Conservation (phyloP, 2,888 invertebrate genomes). For the Ophion ventricosus region DNA sequence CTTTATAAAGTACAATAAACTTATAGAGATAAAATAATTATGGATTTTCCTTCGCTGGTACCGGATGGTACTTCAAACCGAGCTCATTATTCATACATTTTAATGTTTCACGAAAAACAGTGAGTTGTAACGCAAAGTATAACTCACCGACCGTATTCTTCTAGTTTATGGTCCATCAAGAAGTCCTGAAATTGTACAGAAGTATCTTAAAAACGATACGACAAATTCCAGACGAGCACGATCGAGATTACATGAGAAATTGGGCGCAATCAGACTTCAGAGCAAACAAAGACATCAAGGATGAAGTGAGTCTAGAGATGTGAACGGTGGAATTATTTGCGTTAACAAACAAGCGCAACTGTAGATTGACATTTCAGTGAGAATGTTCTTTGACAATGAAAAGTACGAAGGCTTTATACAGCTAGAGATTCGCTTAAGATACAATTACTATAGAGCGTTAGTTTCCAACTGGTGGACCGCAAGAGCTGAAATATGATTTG, state of each 20-base stretch:
- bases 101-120: too few relatives aligned
- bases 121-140: not conserved
- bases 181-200: conserved; percentile 91
- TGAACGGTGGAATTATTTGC: not conserved
- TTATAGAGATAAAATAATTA: too few relatives aligned
- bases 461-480: too few relatives aligned
- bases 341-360: not conserved
- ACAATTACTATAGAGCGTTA: too few relatives aligned
- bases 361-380: not conserved
- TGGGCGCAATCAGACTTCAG: conserved; percentile 92
- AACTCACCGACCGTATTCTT: conserved; percentile 75
- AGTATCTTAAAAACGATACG: conserved; percentile 89
- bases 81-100: too few relatives aligned
- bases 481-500: too few relatives aligned
- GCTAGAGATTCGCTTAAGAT: too few relatives aligned
- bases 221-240: conserved; percentile 87
- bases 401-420: not conserved
- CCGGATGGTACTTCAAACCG: too few relatives aligned
- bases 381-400: not conserved
- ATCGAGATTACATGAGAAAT: conserved; percentile 87
- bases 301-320: conserved; percentile 85
- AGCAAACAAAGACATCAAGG: conserved; percentile 88
- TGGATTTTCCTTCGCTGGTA: too few relatives aligned
- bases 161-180: conserved; percentile 91
- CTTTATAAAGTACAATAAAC: too few relatives aligned